Conservation (phyloP, 1,140 invertebrate species). For the Triops longicaudatus region DNA sequence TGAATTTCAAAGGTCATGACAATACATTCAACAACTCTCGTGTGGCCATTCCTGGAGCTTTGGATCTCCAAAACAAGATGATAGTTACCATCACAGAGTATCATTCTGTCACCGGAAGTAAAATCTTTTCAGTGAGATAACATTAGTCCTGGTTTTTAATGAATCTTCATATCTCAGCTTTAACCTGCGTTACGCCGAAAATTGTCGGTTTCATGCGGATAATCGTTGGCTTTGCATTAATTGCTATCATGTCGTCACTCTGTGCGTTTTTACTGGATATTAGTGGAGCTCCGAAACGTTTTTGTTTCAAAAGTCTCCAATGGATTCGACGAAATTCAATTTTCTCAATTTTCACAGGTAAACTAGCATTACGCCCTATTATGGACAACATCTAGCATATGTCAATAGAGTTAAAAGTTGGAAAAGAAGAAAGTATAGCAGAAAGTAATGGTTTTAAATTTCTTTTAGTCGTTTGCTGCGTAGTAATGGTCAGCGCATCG, state of each 20-base stretch:
- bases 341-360: neutral
- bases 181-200: conserved; percentile 44
- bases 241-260: conserved; percentile 45
- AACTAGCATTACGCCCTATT: neutral
- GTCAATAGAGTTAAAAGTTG: too few species aligned
- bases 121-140: conserved; percentile 19
- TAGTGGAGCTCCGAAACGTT: conserved; percentile 42
- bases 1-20: neutral
- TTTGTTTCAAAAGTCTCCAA: neutral
- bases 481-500: conserved; percentile 46
- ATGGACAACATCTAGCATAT: too few species aligned
- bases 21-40: neutral
- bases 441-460: too few species aligned
- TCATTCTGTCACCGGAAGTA: conserved; percentile 29
- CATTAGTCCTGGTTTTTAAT: conserved; percentile 22
- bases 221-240: conserved; percentile 45
- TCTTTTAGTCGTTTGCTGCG: conserved; percentile 43
- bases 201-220: conserved; percentile 46
- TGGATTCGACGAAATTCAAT: neutral
- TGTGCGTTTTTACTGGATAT: conserved; percentile 47
- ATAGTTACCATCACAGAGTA: conserved; percentile 24
- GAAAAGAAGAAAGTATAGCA: too few species aligned
- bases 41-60: neutral
- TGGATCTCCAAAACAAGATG: conserved; percentile 15
- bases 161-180: conserved; percentile 39